Base-by-base conservation (phyloP, 30 jellyfish, hydroid and myxozoan genomes). In the Turritopsis dohrnii region DNA sequence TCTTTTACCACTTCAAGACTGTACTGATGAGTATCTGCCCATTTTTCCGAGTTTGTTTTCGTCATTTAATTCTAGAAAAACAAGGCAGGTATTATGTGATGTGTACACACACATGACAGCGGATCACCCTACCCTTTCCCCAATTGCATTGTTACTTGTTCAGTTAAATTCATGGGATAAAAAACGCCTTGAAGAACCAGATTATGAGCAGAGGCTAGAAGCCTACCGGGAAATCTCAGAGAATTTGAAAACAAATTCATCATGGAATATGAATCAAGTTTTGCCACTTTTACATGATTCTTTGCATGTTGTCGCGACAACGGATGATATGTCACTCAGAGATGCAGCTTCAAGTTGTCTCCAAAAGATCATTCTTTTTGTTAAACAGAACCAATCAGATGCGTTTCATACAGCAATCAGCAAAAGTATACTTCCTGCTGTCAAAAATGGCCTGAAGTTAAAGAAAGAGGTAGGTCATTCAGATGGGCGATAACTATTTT, bases 121-220 rank as follows among this genome's bases (percentile, higher is more conserved):
- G 19, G 72, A 29, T 21, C 82, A 25, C 21, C 77, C 29, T 9
- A 86, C 22, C 1, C 21, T 82, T 8, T 19, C 30, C 7, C 29
- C 21, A 20, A 52, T 88, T 9, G 29, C 75, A 7, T 79, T 54
- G 7, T 52, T 87, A 28, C 72, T 88, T 53, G 31, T 23, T 3
- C 96, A 88, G 28, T 60, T 92, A 84, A 92, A 92, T 81, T 41
- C 96, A 21, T 92, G 98, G 98, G 95, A 92, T 76, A 66, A 73
- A 18, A 92, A 88, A 79, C 77, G 89, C 20, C 84, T 92, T 27
- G 98, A 92, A 8, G 98, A 92, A 60, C 96, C 98, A 9, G 90
- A 92, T 66, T 92, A 65, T 65, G 98, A 92, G 26, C 30, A 84
- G 21, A 83, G 98, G 22, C 77, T 92, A 52, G 80, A 88, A 53